Percentiles rank a stretch among this genome's conserved stretches.
phyloP scores from a whole-genome alignment of 2,797 vertebrate genomes.

The Huso huso region DNA sequence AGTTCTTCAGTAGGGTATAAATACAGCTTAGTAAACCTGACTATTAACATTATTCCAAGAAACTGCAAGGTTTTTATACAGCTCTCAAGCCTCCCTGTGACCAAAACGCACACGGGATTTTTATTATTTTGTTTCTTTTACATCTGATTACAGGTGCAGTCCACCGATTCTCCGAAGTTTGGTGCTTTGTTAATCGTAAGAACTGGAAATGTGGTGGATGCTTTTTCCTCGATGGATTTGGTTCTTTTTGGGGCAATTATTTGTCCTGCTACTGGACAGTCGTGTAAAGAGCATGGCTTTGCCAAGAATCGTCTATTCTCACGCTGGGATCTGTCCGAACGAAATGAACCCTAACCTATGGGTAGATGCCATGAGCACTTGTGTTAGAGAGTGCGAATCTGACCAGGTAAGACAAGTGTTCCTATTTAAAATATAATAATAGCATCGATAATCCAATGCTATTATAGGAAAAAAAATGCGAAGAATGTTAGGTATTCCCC shows the following conservation, averaged over 20 bases:
- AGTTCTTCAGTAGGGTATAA: constrained; percentile 56
- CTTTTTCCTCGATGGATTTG: constrained; percentile 68
- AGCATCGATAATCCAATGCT: neutral
- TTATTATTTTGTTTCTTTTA: constrained; percentile 15
- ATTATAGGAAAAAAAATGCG: neutral
- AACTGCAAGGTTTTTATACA: constrained; percentile 29
- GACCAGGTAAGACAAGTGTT: constrained; percentile 75
- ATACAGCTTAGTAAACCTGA: constrained; percentile 53
- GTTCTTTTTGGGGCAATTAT: constrained; percentile 62
- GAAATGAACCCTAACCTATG: constrained; percentile 98
- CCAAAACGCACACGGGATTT: constrained; percentile 4
- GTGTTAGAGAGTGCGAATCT: constrained; percentile 79
- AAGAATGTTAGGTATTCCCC: too few species aligned
- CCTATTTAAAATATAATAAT: neutral
- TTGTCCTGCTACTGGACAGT: constrained; percentile 56
- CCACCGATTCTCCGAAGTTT: neutral
- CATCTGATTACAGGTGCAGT: neutral
- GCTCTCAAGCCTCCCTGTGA: constrained; percentile 11
- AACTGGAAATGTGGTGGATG: constrained; percentile 67
- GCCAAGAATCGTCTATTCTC: constrained; percentile 68
- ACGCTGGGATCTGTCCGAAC: constrained; percentile 92
- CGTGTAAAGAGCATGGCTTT: constrained; percentile 53
- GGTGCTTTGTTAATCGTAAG: constrained; percentile 15
- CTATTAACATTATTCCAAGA: constrained; percentile 21
- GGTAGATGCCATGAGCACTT: constrained; percentile 98